Evolutionary conservation across 2,113 vertebrate species (phyloP), one percentile per base, ranked within the genome.

Genomic region (human (Homo sapiens)): DNA sequence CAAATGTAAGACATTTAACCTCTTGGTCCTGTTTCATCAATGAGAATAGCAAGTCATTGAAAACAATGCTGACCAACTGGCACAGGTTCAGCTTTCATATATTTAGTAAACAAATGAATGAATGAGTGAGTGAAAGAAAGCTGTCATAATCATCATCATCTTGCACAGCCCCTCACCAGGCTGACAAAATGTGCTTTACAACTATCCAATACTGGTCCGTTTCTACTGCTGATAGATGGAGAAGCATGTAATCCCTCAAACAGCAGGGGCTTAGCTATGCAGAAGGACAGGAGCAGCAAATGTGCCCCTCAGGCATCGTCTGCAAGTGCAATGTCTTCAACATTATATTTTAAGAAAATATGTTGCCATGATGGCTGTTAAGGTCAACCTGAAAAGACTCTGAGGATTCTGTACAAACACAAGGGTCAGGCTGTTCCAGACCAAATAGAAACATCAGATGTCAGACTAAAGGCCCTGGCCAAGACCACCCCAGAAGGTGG

Each of bases 401-500:
- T 84, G 38, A 68, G 48, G 50, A 43, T 55, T 76, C 83, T 70
- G 14, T 5, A 9, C 13, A 48, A 72, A 93, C 95, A 96, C 35
- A 72, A 50, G n/a, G 80, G 6, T 87, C 75, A 27, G 66, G 9
- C 11, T 95, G 72, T 92, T 84, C 73, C 59, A 83, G 2, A 16
- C 30, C 16, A 17, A 16, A 38, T 1, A 23, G 86, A 90, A 66
- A 66, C 25, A 45, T 43, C 38, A 5, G 48, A 59, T 52, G 18
- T 93, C 73, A 90, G 48, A 87, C 30, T 70, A 80, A 40, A 93
- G 40, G 55, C 57, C 40, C 75, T 50, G 90, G 86, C 22, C 1
- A n/a, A 89, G 83, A 88, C 82, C 87, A 95, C 87, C 55, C 91
- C 50, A 90, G 88, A 85, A 61, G 64, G 64, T 35, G 14, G 91